phyloP scores from a whole-genome alignment of 2,888 invertebrate species.

The Chouioia cunea region DNA sequence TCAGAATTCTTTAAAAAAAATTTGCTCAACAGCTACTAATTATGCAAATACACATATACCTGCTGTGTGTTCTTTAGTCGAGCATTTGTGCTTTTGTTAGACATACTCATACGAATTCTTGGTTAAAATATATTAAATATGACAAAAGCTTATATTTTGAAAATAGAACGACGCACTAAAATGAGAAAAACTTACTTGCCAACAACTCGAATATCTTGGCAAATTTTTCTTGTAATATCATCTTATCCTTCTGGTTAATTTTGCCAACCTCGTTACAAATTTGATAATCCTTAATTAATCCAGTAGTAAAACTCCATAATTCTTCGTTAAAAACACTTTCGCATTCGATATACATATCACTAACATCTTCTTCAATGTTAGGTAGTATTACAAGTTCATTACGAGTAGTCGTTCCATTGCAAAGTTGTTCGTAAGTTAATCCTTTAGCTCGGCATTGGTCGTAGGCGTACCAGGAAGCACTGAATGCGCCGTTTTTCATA shows the following conservation, averaged over 20 bases:
- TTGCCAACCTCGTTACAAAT: constrained; percentile 13
- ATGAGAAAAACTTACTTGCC: constrained; percentile 17
- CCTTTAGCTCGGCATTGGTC: constrained; percentile 5
- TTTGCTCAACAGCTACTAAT: too few relatives aligned
- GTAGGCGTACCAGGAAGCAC: constrained; percentile 17
- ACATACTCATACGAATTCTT: too few relatives aligned
- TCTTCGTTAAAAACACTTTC: constrained; percentile 27
- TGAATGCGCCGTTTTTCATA: background rate
- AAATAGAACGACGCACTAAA: too few relatives aligned
- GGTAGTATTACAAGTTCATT: too few relatives aligned
- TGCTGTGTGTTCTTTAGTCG: too few relatives aligned
- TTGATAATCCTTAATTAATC: constrained; percentile 22
- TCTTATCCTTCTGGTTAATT: background rate
- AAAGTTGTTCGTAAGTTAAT: constrained; percentile 20
- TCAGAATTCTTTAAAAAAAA: too few relatives aligned
- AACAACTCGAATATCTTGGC: constrained; percentile 18
- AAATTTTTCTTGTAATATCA: constrained; percentile 4
- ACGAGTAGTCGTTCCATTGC: background rate
- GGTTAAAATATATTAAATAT: too few relatives aligned
- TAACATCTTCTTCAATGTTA: background rate
- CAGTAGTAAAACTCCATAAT: constrained; percentile 31
- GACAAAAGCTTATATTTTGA: too few relatives aligned
- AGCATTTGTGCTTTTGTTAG: too few relatives aligned
- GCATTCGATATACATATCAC: constrained; percentile 28
- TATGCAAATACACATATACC: too few relatives aligned